Evolutionary conservation across 2,888 invertebrate genomes (phyloP), one percentile per base, ranked within the genome.

Genomic region (Clitarchus hookeri): DNA sequence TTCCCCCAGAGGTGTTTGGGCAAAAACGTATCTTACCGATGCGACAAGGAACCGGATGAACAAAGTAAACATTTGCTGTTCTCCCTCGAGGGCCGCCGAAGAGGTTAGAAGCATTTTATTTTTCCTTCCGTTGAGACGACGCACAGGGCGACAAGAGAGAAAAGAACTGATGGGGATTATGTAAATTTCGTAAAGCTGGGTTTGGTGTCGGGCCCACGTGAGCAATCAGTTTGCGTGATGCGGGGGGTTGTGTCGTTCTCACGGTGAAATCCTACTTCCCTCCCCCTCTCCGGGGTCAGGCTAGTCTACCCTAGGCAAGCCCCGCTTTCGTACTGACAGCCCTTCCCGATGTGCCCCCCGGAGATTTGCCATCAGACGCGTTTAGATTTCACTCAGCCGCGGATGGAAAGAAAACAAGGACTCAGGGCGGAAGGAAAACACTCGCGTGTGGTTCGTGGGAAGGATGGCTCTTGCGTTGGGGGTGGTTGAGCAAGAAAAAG

Each of bases 321-420:
- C n/a, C n/a, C 25, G 23, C 12, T 77, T n/a, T 36, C 36, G 36
- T 36, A 36, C 36, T 4, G 36, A 36, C 36, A 36, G 36, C n/a
- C 44, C 82, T 13, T 79, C 25, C 82, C 82, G 9, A 25, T 23
- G 16, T 11, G 26, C 82, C 27, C 27, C 82, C 27, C 27, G n/a
- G 82, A 82, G 82, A 82, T 82, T 82, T 82, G 82, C 36, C 82
- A 82, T 82, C 82, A 44, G 82, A 82, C 44, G 82, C 82, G 82
- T 82, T 82, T 82, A 82, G 36, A 82, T 82, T 82, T 82, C 82
- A 27, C 82, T 82, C 44, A 19, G 65, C 65, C 6, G 48, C 48
- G 16, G 65, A 19, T 19, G 65, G n/a, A 65, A 65, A 65, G 65
- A 65, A 65, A 65, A 65, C 65, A 65, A 19, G n/a, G 23, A 65